A percentile compares a stretch with the other conserved stretches of the same genome.
phyloP scores from a whole-genome alignment of 1,140 invertebrate genomes.

The Potamilus streckersoni region DNA sequence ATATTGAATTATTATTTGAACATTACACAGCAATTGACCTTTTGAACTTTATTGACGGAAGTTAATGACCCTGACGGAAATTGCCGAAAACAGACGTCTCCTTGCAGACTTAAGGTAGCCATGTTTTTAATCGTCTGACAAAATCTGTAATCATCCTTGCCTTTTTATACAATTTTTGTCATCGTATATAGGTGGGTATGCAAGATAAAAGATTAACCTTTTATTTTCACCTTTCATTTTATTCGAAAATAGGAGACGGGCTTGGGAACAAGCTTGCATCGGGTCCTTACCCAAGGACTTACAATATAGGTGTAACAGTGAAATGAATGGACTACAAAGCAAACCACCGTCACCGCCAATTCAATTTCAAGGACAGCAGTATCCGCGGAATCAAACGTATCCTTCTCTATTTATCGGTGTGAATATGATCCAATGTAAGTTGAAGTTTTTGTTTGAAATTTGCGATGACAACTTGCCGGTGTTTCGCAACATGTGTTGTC shows the following conservation, averaged over 20 bases:
- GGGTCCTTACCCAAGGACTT: constrained; percentile 52
- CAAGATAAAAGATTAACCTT: constrained; percentile 30
- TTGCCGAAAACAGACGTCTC: constrained; percentile 48
- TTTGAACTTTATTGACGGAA: constrained; percentile 33
- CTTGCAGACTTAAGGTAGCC: constrained; percentile 58
- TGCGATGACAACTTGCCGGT: no score
- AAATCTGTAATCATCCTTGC: constrained; percentile 32
- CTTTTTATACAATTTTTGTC: constrained; percentile 1
- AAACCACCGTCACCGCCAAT: constrained; percentile 51
- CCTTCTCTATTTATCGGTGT: constrained; percentile 6
- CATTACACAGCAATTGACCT: background rate
- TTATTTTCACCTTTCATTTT: constrained; percentile 33
- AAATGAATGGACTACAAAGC: constrained; percentile 56
- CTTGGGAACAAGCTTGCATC: constrained; percentile 58
- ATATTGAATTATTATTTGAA: no score
- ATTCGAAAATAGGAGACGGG: constrained; percentile 53
- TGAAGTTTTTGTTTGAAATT: no score
- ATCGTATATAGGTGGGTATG: constrained; percentile 28
- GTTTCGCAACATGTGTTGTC: no score
- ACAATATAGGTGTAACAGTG: constrained; percentile 46
- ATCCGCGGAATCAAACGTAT: constrained; percentile 43
- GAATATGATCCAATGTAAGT: no score
- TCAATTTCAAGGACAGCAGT: constrained; percentile 44
- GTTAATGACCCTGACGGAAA: constrained; percentile 31
- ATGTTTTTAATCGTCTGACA: constrained; percentile 42